Base-by-base conservation (phyloP, 1,140 invertebrate genomes). In the Aphis gossypii region DNA sequence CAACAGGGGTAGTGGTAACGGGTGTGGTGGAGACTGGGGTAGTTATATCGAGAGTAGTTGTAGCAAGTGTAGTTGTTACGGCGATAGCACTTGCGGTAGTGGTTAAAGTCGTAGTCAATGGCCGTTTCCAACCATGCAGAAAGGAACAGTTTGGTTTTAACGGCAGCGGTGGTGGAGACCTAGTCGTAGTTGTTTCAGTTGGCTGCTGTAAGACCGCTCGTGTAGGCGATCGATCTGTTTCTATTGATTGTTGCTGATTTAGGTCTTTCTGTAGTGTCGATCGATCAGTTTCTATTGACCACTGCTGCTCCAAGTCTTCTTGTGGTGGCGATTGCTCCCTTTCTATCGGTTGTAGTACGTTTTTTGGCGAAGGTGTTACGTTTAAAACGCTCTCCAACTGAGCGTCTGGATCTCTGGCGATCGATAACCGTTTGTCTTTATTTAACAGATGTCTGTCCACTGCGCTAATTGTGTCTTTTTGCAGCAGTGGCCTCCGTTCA, bases 311-410 rank as follows among this genome's bases (percentile, higher is more conserved):
- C 8, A 6, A 38, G 21, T 60, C 30, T 25, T 30, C 0, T 25
- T 21, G 76, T 35, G 3, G 35, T 14, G 48, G 48, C 30, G 41
- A 84, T n/a, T 11, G 21, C 23, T 84, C 38, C 38, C 21, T 41
- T 44, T 14, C 21, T 23, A 25, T 25, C 11, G 84, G 46, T 6
- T 51, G 46, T 46, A n/a, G 30, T 21, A 14, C 23, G 3, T 60
- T 35, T 41, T 18, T 25, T 1, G n/a, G 48, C 35, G 2, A 11
- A 0, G 91, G 48, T 25, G 41, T 84, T 0, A 0, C 82, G 48
- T 93, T 93, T 25, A 93, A 83, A 6, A 93, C 92, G 18, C 82
- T 93, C 14, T 93, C 92, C 48, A 93, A 21, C 38, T 54, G 92
- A 18, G 82, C 76, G 23, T 93, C 92, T 5, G 92, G 92, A 86